phyloP scores from a whole-genome alignment of 2,113 vertebrate genomes.

The Cyprinus carpio region DNA sequence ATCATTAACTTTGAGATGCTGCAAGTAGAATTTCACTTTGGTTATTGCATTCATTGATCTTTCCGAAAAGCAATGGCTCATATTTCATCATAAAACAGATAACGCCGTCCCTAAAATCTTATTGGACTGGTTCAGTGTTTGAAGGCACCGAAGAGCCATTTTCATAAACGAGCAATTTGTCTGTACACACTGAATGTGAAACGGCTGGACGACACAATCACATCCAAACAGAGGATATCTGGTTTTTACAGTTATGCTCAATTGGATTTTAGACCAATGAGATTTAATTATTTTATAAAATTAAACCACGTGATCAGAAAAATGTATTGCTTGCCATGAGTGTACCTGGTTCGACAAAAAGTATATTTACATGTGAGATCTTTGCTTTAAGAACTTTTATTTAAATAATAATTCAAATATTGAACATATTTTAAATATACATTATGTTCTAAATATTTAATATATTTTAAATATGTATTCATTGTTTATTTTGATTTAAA shows the following conservation, averaged over 20 bases:
- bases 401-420: no score
- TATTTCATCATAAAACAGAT: not conserved
- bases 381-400: not conserved
- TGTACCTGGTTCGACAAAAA: no score
- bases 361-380: not conserved
- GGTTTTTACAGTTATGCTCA: not conserved
- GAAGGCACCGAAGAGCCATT: not conserved
- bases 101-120: not conserved
- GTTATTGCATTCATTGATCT: constrained; percentile 5
- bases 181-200: not conserved
- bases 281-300: not conserved
- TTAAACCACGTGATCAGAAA: not conserved
- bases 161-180: not conserved
- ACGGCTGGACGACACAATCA: not conserved
- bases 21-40: constrained; percentile 25
- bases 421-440: no score
- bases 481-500: not conserved
- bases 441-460: no score
- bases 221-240: not conserved
- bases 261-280: not conserved
- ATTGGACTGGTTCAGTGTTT: not conserved
- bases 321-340: not conserved
- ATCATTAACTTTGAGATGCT: constrained; percentile 4
- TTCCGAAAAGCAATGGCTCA: not conserved
- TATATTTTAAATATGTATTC: no score